Percentiles rank a stretch among this genome's conserved stretches.
phyloP scores from a whole-genome alignment of 2,113 vertebrate genomes.

The Suncus etruscus region DNA sequence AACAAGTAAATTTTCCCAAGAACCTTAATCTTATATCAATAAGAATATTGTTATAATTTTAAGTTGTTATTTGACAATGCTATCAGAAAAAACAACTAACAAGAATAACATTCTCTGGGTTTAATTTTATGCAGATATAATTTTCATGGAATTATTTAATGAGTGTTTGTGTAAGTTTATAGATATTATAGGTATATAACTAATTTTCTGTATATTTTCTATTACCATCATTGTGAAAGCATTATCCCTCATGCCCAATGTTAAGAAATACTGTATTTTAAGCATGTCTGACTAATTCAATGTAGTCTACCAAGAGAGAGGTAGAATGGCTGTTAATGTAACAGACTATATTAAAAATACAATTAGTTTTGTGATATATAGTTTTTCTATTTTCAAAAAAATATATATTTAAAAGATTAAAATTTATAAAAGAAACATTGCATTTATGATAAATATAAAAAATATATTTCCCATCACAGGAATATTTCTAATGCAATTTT shows the following conservation, averaged over 20 bases:
- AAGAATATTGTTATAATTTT: not conserved
- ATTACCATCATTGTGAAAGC: not conserved
- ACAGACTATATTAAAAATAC: slow-evolving; percentile 31
- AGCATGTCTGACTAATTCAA: not conserved
- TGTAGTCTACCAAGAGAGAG: not conserved
- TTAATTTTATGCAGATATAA: slow-evolving; percentile 41
- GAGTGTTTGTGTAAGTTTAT: not conserved
- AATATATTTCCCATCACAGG: slow-evolving; percentile 38
- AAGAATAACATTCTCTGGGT: not conserved
- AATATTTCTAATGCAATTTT: slow-evolving; percentile 67
- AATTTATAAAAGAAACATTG: slow-evolving; percentile 58
- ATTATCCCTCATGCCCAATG: not conserved
- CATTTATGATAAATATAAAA: slow-evolving; percentile 60
- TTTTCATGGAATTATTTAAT: slow-evolving; percentile 35
- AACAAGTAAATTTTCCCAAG: slow-evolving; percentile 8
- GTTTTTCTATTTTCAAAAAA: slow-evolving; percentile 53
- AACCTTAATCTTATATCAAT: slow-evolving; percentile 25
- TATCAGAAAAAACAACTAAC: not conserved
- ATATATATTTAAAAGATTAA: slow-evolving; percentile 41
- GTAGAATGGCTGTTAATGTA: slow-evolving; percentile 16
- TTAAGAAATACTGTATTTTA: not conserved
- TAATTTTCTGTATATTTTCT: not conserved
- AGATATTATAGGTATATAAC: not conserved
- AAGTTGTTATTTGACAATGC: not conserved
- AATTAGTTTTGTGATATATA: slow-evolving; percentile 18